These are phyloP conservation scores for Planococcus citri DNA, from an alignment of 1,140 invertebrate species.

Conservation along the genomic window DNA sequence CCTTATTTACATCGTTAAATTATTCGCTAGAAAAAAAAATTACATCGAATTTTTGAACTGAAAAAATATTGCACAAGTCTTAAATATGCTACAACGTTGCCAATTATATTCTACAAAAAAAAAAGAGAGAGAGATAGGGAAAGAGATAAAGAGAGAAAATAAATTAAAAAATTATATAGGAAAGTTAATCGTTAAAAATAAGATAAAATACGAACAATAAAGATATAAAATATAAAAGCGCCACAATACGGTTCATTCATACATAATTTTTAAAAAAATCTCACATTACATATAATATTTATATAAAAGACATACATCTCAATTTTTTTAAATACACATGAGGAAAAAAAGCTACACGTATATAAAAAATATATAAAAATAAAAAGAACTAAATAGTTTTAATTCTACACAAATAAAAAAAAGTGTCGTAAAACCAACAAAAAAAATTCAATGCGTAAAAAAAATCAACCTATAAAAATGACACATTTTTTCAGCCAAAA, in stretches of 20 bases:
- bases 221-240: not conserved
- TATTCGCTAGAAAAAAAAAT: not conserved
- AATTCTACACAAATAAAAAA: not conserved
- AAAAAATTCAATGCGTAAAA: not conserved
- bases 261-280: not conserved
- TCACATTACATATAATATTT: no score
- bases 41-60: not conserved
- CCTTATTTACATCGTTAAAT: not conserved
- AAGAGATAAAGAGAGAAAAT: no score
- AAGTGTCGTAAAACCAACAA: not conserved
- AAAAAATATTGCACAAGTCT: not conserved
- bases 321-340: not conserved
- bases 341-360: not conserved
- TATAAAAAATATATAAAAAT: slow-evolving; percentile 5
- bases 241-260: not conserved
- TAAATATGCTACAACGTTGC: not conserved
- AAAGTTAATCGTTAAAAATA: not conserved
- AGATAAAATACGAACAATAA: not conserved
- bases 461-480: not conserved
- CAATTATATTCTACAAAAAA: not conserved
- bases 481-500: not conserved
- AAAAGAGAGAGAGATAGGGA: no score
- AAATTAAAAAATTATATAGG: not conserved
- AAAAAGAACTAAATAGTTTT: not conserved
- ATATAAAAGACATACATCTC: not conserved